Percentiles rank a stretch among this genome's conserved stretches.
Evolutionary conservation across 1,140 invertebrate genomes (phyloP).

Genomic region (Zophobas morio): DNA sequence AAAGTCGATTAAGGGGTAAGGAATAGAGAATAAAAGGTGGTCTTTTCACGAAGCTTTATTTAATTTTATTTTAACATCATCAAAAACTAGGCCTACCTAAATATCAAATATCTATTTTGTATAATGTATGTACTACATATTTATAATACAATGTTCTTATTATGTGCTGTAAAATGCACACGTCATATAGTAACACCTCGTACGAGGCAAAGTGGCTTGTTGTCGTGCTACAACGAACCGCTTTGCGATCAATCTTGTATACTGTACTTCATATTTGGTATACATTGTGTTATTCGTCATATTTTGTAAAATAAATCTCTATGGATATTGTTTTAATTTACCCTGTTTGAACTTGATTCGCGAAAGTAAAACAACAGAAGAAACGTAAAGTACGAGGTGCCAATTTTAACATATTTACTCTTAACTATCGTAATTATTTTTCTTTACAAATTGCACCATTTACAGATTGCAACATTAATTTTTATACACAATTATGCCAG

Average conservation of each 20-base stretch:
- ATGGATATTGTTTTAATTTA: slow-evolving; percentile 63
- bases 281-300: slow-evolving; percentile 54
- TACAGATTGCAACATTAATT: slow-evolving; percentile 65
- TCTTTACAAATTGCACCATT: slow-evolving; percentile 64
- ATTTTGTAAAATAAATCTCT: slow-evolving; percentile 57
- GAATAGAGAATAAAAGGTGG: slow-evolving; percentile 14
- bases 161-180: slow-evolving; percentile 51
- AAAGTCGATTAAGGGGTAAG: background rate
- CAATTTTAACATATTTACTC: slow-evolving; percentile 56
- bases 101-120: slow-evolving; percentile 67
- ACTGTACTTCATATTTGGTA: slow-evolving; percentile 56
- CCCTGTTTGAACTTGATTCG: slow-evolving; percentile 60
- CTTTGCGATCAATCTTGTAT: slow-evolving; percentile 53
- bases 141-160: slow-evolving; percentile 64
- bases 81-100: slow-evolving; percentile 67
- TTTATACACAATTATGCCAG: slow-evolving; percentile 66
- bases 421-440: slow-evolving; percentile 58
- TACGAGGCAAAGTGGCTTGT: slow-evolving; percentile 55
- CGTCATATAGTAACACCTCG: slow-evolving; percentile 60
- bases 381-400: slow-evolving; percentile 63
- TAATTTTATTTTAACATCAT: slow-evolving; percentile 67
- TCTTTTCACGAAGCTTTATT: slow-evolving; percentile 66
- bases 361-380: slow-evolving; percentile 44
- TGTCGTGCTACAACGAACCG: slow-evolving; percentile 44
- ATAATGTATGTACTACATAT: slow-evolving; percentile 65